Evolutionary conservation across 2,797 vertebrate species (phyloP), one percentile per base, ranked within the genome.

Genomic region (Falco berigora): DNA sequence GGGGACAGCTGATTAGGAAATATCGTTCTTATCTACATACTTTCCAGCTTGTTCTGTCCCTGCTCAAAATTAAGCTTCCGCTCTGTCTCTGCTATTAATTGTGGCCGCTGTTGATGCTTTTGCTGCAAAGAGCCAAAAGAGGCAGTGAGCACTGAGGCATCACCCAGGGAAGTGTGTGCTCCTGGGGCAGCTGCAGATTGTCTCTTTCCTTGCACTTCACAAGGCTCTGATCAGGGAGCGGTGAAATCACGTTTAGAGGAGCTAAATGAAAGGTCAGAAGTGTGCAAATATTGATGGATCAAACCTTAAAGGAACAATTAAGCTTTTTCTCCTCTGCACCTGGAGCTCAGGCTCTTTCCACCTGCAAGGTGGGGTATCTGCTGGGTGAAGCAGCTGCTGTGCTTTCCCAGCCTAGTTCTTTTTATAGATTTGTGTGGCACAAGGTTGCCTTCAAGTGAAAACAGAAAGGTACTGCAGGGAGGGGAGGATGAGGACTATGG

Each of bases 361-460:
- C 42, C 77, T 63, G 67, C 7, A 22, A 56, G 58, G 50, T 23
- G 83, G 50, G 50, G 2, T 63, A 10, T 8, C 40, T 14, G 25
- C 1, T 5, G 36, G 77, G 53, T 9, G 77, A 55, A 40, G 86
- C 17, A 20, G 49, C 42, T 5, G 38, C 15, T 0, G 16, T 14
- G 58, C 49, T 67, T 56, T 40, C 68, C 69, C 84, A 40, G 58
- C 20, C 36, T 12, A 9, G 25, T 18, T 53, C 50, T 9, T 44
- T 18, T 15, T 5, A 52, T 6, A n/a, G 88, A 30, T 46, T 66
- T 95, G 71, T 12, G 28, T 85, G 97, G 97, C 9, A 92, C 98
- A 94, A 97, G 81, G 97, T 96, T 93, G 97, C 98, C 98, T 97
- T 96, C 98, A 38, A 97, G 98, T 95, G 98, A 94, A 74, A 67